Base-by-base conservation (phyloP, 2,888 invertebrate genomes). In the Microplitis manilae region DNA sequence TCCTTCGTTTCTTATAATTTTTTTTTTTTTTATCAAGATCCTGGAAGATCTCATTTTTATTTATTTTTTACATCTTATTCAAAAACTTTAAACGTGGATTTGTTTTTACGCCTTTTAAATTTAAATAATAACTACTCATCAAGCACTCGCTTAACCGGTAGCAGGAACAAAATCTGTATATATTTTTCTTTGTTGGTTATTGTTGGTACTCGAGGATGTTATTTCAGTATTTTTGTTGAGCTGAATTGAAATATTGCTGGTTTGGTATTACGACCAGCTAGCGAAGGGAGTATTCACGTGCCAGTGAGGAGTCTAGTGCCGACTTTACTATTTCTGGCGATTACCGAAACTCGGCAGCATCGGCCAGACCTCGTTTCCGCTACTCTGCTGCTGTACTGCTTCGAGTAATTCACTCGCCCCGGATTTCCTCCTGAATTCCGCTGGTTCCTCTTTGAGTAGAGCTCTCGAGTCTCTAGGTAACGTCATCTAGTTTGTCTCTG, bases 271-370 rank as follows among this genome's bases (percentile, higher is more conserved):
- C 30, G 40, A 69, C 41, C 60, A 61, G n/a, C 7, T 41, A 75
- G 50, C 8, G 50, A 50, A 50, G 65, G 70, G 68, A 76, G 67
- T 62, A 76, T 67, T 39, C 71, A 71, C 71, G 68, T 74, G 76
- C 59, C 64, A 71, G 65, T 67, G 60, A 60, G 59, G 60, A 50
- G 50, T 50, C 30, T 30, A 72, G 72, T 72, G 65, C 41, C 60
- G 71, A 77, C 75, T 77, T 79, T 71, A 81, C 82, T 81, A 81
- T 81, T 82, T 79, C 81, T 78, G 80, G 79, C 79, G 80, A 81
- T 81, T 81, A 80, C 78, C 77, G 50, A 77, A 79, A 80, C 75
- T 76, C 30, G n/a, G 61, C n/a, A 8, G 72, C 39, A 64, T 67
- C 30, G 30, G 30, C 61, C 65, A 72, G 50, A 77, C 61, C 73